A percentile compares a stretch with the other conserved stretches of the same genome.
phyloP scores from a whole-genome alignment of 2,888 invertebrate genomes.

The Lacanobia wlatinum region DNA sequence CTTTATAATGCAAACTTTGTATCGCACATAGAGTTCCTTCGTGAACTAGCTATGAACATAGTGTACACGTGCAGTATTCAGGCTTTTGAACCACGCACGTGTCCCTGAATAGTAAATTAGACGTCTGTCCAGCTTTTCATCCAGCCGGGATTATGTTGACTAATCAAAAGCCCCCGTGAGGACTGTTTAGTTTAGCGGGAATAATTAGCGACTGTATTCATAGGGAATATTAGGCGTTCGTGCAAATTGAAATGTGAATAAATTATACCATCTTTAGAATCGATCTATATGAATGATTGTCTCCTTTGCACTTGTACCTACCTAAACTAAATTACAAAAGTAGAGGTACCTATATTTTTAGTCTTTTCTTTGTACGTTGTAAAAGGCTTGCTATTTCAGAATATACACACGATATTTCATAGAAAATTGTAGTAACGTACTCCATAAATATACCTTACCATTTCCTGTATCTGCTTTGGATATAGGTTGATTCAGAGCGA shows the following conservation, averaged over 20 bases:
- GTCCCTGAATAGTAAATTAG: slow-evolving; percentile 67
- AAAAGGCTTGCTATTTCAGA: slow-evolving; percentile 17
- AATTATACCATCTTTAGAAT: neutral
- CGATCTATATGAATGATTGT: neutral
- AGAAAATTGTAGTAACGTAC: slow-evolving; percentile 19
- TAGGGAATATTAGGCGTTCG: neutral
- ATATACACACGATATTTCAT: slow-evolving; percentile 30
- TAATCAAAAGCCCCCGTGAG: slow-evolving; percentile 52
- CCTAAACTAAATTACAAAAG: neutral
- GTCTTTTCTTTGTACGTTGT: slow-evolving; percentile 1
- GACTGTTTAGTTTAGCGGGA: slow-evolving; percentile 33
- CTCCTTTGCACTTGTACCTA: neutral
- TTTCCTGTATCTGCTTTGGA: slow-evolving; percentile 35
- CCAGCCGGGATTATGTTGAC: slow-evolving; percentile 39
- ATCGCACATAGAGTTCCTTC: slow-evolving; percentile 10
- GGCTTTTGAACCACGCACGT: slow-evolving; percentile 62
- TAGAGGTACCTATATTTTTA: neutral
- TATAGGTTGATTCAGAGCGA: slow-evolving; percentile 27
- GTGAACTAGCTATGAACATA: neutral
- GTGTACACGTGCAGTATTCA: slow-evolving; percentile 56
- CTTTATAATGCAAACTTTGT: slow-evolving; percentile 11
- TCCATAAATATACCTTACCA: slow-evolving; percentile 30
- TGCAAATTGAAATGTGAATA: slow-evolving; percentile 6
- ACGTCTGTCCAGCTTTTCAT: slow-evolving; percentile 56
- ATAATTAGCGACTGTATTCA: slow-evolving; percentile 22